Base-by-base conservation (phyloP, 1,140 invertebrate species). In the Meloidogyne exigua region DNA sequence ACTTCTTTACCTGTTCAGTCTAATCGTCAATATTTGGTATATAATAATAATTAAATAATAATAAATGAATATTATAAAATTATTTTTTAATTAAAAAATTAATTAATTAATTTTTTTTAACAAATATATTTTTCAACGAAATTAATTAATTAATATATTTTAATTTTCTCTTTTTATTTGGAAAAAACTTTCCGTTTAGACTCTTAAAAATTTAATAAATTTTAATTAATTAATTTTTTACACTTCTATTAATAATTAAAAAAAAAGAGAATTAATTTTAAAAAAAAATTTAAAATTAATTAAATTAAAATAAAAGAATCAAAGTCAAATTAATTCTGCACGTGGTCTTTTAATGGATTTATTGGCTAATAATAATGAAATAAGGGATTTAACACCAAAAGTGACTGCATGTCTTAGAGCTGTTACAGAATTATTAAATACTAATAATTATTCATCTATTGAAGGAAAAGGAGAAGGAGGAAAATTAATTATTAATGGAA, bases 321-420 rank as follows among this genome's bases (percentile, higher is more conserved):
- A 57, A 62, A 76, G 74, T 32, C 74, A 76, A 76, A 66, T 76
- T n/a, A 72, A 76, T 49, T 67, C 65, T 32, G 74, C 74, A 13
- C 67, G 74, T 44, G 74, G 74, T 36, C 36, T 76, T 67, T 26
- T 76, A 65, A 76, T 76, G 74, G 74, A 76, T 62, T 62, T 76
- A 69, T 23, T 76, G 67, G 67, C 67, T 9, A 64, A 28, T 42
- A 71, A 68, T 32, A 57, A 57, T n/a, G 49, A 57, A 57, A 23
- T 39, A 28, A 15, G 39, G 1, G 74, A 76, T 49, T 49, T 57
- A 65, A 71, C 74, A 11, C 74, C 74, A 32, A 28, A 76, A 67
- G 74, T 76, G 11, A 42, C 67, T 36, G 65, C 74, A n/a, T 76
- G 74, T 36, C 39, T 76, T 18, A 71, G 69, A 28, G 74, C 74